Conservation (phyloP, 2,113 vertebrate species). For the Carassius carassius region DNA sequence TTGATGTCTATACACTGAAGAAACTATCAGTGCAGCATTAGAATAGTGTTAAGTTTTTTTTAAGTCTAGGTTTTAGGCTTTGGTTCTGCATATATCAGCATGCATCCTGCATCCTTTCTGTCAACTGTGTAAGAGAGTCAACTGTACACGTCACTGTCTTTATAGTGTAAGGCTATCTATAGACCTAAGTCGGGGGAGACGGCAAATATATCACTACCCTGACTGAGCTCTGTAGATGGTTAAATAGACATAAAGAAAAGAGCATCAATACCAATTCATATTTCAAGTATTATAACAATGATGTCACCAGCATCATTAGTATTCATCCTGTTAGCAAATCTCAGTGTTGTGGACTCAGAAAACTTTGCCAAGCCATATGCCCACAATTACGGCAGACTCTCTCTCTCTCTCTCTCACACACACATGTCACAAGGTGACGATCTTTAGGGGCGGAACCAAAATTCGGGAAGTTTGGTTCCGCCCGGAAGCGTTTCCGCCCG, state of each 20-base stretch:
- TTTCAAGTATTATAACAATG: background rate
- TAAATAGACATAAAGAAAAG: background rate
- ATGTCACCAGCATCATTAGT: slow-evolving; percentile 20
- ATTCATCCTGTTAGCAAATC: slow-evolving; percentile 24
- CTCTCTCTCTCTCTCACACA: too few relatives aligned
- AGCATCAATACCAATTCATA: background rate
- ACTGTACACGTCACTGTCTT: background rate
- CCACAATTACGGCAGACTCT: slow-evolving; percentile 4
- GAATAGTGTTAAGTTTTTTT: too few relatives aligned
- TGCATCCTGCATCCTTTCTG: too few relatives aligned
- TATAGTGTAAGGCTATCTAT: background rate
- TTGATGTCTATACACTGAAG: too few relatives aligned
- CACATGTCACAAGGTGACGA: too few relatives aligned
- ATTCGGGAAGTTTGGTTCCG: too few relatives aligned
- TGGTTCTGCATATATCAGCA: too few relatives aligned
- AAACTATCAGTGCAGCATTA: too few relatives aligned
- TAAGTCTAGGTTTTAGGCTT: too few relatives aligned
- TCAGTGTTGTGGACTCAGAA: slow-evolving; percentile 3
- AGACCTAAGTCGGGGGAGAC: background rate
- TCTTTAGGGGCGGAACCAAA: too few relatives aligned
- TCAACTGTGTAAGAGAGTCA: background rate
- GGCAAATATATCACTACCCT: background rate
- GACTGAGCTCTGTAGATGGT: background rate
- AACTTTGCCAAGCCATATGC: slow-evolving; percentile 20
- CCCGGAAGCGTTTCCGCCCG: too few relatives aligned